A percentile compares a stretch with the other conserved stretches of the same genome.
phyloP scores from a whole-genome alignment of 2,113 vertebrate genomes.

The Gallinago paraguaiae region DNA sequence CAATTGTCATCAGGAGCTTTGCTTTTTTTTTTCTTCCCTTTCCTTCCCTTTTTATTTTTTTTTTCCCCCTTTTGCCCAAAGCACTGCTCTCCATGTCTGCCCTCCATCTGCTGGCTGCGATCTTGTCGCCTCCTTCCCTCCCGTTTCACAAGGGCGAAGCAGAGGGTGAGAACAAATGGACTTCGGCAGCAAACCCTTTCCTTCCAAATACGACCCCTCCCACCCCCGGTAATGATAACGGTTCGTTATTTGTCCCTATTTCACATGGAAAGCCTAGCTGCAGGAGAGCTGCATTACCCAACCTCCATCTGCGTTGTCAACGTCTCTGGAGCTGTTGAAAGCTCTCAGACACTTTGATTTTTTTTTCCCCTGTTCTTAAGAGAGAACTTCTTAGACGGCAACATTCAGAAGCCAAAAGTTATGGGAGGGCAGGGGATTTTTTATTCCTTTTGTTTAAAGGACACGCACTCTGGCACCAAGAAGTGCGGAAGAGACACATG shows the following conservation, averaged over 20 bases:
- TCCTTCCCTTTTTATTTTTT: not conserved
- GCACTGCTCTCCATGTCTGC: not conserved
- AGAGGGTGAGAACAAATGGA: not conserved
- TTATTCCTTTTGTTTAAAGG: slow-evolving; percentile 45
- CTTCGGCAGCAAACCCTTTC: not conserved
- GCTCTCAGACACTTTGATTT: slow-evolving; percentile 44
- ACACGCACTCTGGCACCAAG: not conserved
- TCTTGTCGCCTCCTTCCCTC: not conserved
- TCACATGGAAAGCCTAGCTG: not conserved
- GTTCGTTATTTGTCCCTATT: slow-evolving; percentile 11
- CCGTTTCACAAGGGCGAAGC: not conserved
- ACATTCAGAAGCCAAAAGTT: slow-evolving; percentile 40
- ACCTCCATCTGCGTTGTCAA: slow-evolving; percentile 27
- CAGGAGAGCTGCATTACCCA: slow-evolving; percentile 17
- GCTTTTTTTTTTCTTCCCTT: too few species aligned
- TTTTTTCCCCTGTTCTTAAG: not conserved
- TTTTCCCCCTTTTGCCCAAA: not conserved
- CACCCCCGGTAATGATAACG: not conserved
- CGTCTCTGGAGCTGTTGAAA: slow-evolving; percentile 42
- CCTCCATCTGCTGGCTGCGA: not conserved
- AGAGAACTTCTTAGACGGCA: slow-evolving; percentile 26
- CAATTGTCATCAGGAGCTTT: not conserved
- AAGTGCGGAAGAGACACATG: slow-evolving; percentile 28
- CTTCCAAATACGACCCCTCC: not conserved
- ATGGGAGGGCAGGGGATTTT: slow-evolving; percentile 13